Percentiles rank a stretch among this genome's conserved stretches.
Evolutionary conservation across 2,113 vertebrate genomes (phyloP).

Genomic region (Paradoxurus hermaphroditus): DNA sequence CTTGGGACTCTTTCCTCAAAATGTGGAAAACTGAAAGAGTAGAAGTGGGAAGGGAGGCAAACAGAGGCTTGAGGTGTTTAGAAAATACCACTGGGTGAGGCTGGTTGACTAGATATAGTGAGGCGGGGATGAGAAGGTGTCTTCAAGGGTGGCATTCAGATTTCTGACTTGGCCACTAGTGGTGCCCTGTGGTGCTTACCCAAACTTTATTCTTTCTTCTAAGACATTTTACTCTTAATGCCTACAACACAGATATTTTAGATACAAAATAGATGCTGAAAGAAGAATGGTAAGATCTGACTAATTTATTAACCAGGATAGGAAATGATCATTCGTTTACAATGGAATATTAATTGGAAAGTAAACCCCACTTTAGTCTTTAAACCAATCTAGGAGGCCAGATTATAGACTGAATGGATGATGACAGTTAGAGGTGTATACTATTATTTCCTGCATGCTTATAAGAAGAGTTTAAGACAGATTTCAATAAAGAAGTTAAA

Average conservation of each 20-base stretch:
- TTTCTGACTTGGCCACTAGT: not conserved
- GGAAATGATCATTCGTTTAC: not conserved
- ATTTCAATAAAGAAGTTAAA: not conserved
- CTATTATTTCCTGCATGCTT: not conserved
- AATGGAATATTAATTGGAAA: not conserved
- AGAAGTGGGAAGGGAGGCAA: not conserved
- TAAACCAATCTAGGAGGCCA: not conserved
- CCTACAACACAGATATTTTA: not conserved
- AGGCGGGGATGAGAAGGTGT: too few species aligned
- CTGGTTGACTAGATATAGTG: too few species aligned
- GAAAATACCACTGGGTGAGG: not conserved
- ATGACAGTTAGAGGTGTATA: not conserved
- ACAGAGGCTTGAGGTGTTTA: not conserved
- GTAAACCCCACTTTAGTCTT: not conserved
- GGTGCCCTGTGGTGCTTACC: not conserved
- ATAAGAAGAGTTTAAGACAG: too few species aligned
- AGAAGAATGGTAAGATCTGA: not conserved
- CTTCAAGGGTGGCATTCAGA: not conserved
- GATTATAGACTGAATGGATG: not conserved
- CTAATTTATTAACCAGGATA: not conserved
- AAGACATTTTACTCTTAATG: not conserved
- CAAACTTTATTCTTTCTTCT: not conserved
- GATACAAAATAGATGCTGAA: not conserved
- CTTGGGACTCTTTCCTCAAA: too few species aligned
- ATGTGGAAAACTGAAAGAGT: not conserved